These are phyloP conservation scores for Urechis unicinctus DNA, from an alignment of 2,888 invertebrate species.

Conservation along the genomic window DNA sequence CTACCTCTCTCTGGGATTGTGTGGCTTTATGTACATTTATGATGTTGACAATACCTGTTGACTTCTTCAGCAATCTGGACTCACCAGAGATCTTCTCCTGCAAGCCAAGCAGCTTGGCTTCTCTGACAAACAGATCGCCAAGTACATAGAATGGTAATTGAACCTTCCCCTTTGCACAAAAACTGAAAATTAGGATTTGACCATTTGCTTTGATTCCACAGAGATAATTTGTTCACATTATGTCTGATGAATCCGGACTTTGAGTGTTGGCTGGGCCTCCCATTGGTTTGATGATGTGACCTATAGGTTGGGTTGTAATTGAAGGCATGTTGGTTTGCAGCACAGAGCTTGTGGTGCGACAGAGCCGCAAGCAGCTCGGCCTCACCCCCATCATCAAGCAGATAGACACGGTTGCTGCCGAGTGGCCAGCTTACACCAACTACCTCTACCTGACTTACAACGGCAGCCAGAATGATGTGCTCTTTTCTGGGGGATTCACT, in stretches of 20 bases:
- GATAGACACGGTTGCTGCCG: conserved; percentile 98
- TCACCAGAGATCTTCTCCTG: conserved; percentile 53
- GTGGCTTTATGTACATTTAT: background rate
- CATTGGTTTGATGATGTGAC: too few species aligned
- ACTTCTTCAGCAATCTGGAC: conserved; percentile 3
- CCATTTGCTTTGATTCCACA: background rate
- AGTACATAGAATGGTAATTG: conserved; percentile 49
- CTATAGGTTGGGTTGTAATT: too few species aligned
- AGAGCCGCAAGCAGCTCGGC: conserved; percentile 28
- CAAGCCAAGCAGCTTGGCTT: conserved; percentile 91
- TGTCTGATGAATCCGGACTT: too few species aligned
- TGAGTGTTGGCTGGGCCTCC: too few species aligned
- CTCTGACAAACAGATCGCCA: conserved; percentile 92
- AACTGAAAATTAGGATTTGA: too few species aligned
- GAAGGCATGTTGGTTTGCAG: conserved; percentile 52
- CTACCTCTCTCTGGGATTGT: background rate
- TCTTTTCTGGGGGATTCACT: conserved; percentile 20
- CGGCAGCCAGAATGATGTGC: conserved; percentile 55
- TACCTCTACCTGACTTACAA: conserved; percentile 98
- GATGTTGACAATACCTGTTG: background rate
- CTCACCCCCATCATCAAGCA: conserved; percentile 68
- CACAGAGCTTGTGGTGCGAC: conserved; percentile 65
- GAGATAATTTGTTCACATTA: too few species aligned
- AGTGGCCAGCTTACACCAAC: conserved; percentile 98
- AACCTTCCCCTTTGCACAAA: too few species aligned